Conservation (phyloP, 1,140 invertebrate species). For the Drosophila obscura region DNA sequence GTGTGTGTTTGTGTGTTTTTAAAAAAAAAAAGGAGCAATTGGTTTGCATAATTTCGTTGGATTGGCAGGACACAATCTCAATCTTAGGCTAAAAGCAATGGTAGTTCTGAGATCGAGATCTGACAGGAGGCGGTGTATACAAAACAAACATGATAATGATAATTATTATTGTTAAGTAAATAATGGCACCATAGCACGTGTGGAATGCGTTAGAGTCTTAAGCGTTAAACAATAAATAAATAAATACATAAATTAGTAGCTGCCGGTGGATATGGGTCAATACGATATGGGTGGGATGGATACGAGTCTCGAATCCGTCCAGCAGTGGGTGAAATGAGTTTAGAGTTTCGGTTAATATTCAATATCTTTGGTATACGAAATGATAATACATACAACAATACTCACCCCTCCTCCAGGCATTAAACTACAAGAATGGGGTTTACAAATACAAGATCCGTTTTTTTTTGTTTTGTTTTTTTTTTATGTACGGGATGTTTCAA, state of each 20-base stretch:
- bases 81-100: conserved; percentile 50
- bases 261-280: conserved; percentile 22
- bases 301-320: conserved; percentile 49
- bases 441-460: conserved; percentile 32
- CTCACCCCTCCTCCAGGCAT: conserved; percentile 51
- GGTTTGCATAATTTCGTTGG: conserved; percentile 6
- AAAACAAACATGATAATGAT: conserved; percentile 14
- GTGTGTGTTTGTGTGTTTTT: conserved; percentile 17
- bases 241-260: conserved; percentile 60
- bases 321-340: conserved; percentile 45
- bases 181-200: conserved; percentile 67
- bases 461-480: conserved; percentile 7
- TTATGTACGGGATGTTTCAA: conserved; percentile 39
- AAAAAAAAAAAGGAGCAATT: conserved; percentile 26
- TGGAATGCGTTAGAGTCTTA: conserved; percentile 70
- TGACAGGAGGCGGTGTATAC: conserved; percentile 13
- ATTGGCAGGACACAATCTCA: conserved; percentile 35
- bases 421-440: conserved; percentile 39
- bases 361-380: conserved; percentile 66
- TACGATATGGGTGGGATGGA: not conserved
- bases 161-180: conserved; percentile 59
- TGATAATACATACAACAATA: conserved; percentile 45
- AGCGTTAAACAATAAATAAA: conserved; percentile 53
- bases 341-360: conserved; percentile 46
- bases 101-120: conserved; percentile 47